Percentiles rank a stretch among this genome's conserved stretches.
phyloP scores from a whole-genome alignment of 1,140 invertebrate species.

The Bombus cullumanus region DNA sequence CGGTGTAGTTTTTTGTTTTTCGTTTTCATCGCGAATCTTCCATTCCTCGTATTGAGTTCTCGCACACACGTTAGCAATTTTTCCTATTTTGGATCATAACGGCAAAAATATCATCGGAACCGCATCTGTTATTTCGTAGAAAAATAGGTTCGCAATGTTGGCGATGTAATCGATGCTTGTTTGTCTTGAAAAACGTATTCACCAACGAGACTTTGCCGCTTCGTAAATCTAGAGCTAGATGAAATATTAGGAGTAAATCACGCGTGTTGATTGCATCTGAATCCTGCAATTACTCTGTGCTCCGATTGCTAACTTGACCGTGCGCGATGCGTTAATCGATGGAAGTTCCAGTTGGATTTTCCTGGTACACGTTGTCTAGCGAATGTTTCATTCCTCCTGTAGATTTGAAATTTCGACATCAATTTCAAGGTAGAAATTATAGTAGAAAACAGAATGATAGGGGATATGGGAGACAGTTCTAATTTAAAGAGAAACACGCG shows the following conservation, averaged over 20 bases:
- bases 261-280: constrained; percentile 47
- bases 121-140: not conserved
- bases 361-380: not conserved
- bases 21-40: not conserved
- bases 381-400: not conserved
- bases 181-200: constrained; percentile 42
- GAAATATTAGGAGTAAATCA: constrained; percentile 42
- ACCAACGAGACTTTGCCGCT: not conserved
- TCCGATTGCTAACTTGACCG: constrained; percentile 29
- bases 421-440: not conserved
- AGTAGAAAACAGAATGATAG: no score
- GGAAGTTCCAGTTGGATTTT: not conserved
- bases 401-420: not conserved
- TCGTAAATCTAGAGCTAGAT: constrained; percentile 7
- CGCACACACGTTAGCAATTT: not conserved
- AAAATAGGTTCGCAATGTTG: constrained; percentile 4
- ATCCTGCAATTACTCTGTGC: constrained; percentile 45
- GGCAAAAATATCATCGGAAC: not conserved
- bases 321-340: constrained; percentile 17
- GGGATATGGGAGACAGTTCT: not conserved
- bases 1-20: no score
- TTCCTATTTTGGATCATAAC: not conserved
- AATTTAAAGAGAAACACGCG: constrained; percentile 34
- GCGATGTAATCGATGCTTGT: constrained; percentile 45
- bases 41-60: no score